Evolutionary conservation across 2,797 vertebrate species (phyloP).

Genomic region (Bovichtus variegatus): DNA sequence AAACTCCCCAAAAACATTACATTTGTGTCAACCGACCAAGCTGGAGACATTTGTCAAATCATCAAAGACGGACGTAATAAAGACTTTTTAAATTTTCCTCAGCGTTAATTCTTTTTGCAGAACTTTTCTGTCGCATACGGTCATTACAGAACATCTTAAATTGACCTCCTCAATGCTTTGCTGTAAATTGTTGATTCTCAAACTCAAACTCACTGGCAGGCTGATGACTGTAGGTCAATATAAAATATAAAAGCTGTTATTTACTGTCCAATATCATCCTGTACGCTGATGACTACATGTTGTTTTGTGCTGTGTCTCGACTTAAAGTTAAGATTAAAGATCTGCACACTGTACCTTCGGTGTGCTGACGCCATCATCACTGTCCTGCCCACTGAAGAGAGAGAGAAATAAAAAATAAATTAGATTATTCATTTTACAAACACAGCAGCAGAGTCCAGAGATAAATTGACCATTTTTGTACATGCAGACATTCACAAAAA

Average conservation of each 20-base stretch:
- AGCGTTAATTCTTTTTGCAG: too few species aligned
- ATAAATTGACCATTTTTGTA: not conserved
- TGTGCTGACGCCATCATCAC: constrained; percentile 83
- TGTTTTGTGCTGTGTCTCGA: not conserved
- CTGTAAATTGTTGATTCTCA: not conserved
- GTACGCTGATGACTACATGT: constrained; percentile 8
- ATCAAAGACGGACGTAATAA: not conserved
- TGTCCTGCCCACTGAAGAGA: constrained; percentile 86
- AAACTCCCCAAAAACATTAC: not conserved
- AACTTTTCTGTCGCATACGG: not conserved
- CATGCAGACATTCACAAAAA: not conserved
- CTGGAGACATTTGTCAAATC: not conserved
- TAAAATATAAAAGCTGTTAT: too few species aligned
- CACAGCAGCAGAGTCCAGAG: not conserved
- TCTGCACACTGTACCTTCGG: constrained; percentile 83
- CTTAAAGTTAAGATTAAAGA: not conserved
- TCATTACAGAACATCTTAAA: not conserved
- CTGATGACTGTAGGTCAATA: not conserved
- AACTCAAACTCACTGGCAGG: not conserved
- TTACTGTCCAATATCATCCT: not conserved
- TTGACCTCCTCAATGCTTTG: not conserved
- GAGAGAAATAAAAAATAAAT: not conserved
- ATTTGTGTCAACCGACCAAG: not conserved
- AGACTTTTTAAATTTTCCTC: too few species aligned
- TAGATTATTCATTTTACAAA: not conserved